These are phyloP conservation scores for Herpailurus yagouaroundi DNA, from an alignment of 2,113 vertebrate genomes.

Conservation along the genomic window DNA sequence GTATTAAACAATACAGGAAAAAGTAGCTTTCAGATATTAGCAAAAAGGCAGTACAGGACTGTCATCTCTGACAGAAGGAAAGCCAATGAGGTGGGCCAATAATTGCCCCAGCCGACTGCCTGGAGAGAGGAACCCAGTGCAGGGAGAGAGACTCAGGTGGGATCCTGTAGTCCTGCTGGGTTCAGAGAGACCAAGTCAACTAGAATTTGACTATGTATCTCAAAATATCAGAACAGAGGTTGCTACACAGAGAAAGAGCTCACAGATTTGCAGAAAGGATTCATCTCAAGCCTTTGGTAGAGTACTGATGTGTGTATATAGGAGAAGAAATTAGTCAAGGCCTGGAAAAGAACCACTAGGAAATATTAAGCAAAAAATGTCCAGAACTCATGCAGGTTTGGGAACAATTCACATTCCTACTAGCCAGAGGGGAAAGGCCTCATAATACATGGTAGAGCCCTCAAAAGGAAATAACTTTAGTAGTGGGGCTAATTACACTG, in stretches of 20 bases:
- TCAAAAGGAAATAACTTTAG: not conserved
- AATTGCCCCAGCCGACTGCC: not conserved
- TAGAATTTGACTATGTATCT: not conserved
- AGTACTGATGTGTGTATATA: not conserved
- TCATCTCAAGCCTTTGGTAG: not conserved
- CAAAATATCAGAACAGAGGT: not conserved
- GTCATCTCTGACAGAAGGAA: not conserved
- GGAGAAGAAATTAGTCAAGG: not conserved
- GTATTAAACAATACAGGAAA: not conserved
- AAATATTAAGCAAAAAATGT: not conserved
- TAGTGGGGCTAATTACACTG: not conserved
- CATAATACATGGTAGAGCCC: not conserved
- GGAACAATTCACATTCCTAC: not conserved
- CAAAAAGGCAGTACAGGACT: not conserved
- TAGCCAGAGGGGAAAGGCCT: not conserved
- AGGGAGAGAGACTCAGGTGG: not conserved
- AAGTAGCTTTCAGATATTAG: not conserved
- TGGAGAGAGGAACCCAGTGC: not conserved
- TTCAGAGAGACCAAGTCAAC: not conserved
- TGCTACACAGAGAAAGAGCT: not conserved
- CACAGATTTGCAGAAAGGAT: not conserved
- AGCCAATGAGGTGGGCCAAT: too few species aligned
- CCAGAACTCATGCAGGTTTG: not conserved
- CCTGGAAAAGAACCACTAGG: not conserved
- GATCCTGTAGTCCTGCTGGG: not conserved